Evolutionary conservation across 1,140 invertebrate genomes (phyloP), one percentile per base, ranked within the genome.

Genomic region (Zaprionus kolodkinae): DNA sequence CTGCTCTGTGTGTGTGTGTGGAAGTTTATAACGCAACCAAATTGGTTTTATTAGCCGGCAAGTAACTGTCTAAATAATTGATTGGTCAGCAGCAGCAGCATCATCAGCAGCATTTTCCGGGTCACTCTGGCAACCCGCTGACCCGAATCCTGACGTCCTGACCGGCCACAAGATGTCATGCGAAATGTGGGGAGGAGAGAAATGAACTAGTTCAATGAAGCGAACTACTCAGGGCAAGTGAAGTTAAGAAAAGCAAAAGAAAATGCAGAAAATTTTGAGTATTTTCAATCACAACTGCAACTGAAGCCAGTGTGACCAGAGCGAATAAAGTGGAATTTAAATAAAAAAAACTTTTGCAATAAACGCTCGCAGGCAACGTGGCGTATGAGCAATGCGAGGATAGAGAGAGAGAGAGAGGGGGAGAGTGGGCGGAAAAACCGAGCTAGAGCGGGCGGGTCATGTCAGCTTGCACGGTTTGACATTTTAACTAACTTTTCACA

Each of bases 401-500:
- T 27, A 55, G 63, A n/a, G 50, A 30, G 15, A 17, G 21, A 43
- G 30, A 2, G 35, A 40, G 38, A 33, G 36, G 12, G 15, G 6
- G 10, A 21, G 6, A 57, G 55, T 21, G 55, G 12, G 15, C 1
- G 3, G n/a, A n/a, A n/a, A n/a, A n/a, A n/a, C n/a, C n/a, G n/a
- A 48, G 21, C 13, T 5, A 9, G n/a, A 48, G 52, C 21, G 21
- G 27, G 17, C 21, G 52, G 13, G 6, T 15, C 66, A 62, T 35
- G 17, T 70, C 66, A 74, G 63, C 38, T 60, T 59, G 59, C 27
- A 55, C 43, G 40, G 62, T 74, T 87, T 86, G 83, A 87, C 83
- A 86, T 77, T 87, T 83, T 79, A 87, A 87, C 76, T 88, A 87
- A 88, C 83, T 87, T 83, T 88, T 33, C 25, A 15, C n/a, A 33